phyloP scores from a whole-genome alignment of 1,140 invertebrate genomes.

The Hydropsyche tenuis region DNA sequence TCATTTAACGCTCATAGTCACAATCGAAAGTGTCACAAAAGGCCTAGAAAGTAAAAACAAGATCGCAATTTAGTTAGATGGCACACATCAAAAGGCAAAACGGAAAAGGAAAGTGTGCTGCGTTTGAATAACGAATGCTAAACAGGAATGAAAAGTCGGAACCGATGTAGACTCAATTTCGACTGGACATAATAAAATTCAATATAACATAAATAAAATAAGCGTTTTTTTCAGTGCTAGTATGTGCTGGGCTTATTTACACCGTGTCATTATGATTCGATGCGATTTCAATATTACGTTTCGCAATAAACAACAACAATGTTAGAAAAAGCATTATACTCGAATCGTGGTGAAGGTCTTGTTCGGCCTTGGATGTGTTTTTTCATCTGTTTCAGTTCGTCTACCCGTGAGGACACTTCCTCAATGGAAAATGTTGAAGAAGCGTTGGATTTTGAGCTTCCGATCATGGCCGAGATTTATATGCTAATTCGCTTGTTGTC shows the following conservation, averaged over 20 bases:
- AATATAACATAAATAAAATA: too few relatives aligned
- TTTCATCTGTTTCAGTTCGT: neutral
- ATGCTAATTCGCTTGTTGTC: neutral
- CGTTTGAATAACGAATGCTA: too few relatives aligned
- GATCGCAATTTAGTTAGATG: neutral
- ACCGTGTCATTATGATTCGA: constrained; percentile 7
- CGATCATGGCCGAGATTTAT: neutral
- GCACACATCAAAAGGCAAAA: too few relatives aligned
- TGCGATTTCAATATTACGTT: constrained; percentile 17
- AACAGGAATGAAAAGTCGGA: too few relatives aligned
- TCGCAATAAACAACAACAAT: neutral
- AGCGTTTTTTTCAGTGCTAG: too few relatives aligned
- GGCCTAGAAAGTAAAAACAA: neutral
- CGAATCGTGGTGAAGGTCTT: constrained; percentile 10
- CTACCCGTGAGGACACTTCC: neutral
- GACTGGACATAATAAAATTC: too few relatives aligned
- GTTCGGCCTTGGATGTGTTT: neutral
- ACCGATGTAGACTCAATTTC: too few relatives aligned
- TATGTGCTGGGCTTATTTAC: neutral
- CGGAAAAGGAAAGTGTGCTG: too few relatives aligned
- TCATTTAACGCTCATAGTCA: too few relatives aligned
- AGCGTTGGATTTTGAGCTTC: neutral
- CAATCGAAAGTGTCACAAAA: constrained; percentile 18
- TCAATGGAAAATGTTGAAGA: neutral
- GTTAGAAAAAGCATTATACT: neutral